A percentile compares a stretch with the other conserved stretches of the same genome.
These are phyloP conservation scores for Dryomyza anilis DNA, from an alignment of 2,888 invertebrate genomes.

Conservation along the genomic window DNA sequence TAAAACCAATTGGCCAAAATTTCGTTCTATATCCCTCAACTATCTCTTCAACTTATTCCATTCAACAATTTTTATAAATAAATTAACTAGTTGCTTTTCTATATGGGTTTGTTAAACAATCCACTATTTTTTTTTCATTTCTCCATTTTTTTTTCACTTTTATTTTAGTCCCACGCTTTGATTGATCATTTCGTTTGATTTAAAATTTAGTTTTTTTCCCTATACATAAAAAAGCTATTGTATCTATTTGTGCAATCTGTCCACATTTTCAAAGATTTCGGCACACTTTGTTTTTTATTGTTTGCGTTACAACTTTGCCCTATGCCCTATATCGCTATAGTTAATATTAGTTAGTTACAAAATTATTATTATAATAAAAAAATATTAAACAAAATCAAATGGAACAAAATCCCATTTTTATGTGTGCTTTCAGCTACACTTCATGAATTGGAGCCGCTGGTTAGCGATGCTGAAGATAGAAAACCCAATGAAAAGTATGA, in stretches of 20 bases:
- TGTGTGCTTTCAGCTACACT: conserved; percentile 60
- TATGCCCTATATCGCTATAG: no score
- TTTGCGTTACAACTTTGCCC: no score
- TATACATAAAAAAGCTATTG: no score
- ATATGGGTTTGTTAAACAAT: background rate
- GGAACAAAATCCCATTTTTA: conserved; percentile 51
- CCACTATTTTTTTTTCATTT: background rate
- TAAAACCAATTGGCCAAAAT: conserved; percentile 46
- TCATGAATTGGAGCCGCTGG: conserved; percentile 75
- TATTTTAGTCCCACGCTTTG: no score
- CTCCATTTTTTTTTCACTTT: background rate
- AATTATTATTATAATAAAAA: conserved; percentile 17
- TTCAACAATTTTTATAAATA: background rate
- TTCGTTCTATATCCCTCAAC: conserved; percentile 54
- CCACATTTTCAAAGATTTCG: no score
- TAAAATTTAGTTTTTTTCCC: no score
- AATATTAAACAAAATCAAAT: conserved; percentile 37
- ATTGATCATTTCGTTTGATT: no score
- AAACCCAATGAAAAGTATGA: conserved; percentile 60
- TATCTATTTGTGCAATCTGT: no score
- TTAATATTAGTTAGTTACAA: no score
- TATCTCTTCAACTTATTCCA: conserved; percentile 1
- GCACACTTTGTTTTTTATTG: no score
- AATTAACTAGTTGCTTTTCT: no score
- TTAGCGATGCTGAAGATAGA: conserved; percentile 69